A percentile compares a stretch with the other conserved stretches of the same genome.
phyloP scores from a whole-genome alignment of 2,888 invertebrate genomes.

The Drosophila neonasuta region DNA sequence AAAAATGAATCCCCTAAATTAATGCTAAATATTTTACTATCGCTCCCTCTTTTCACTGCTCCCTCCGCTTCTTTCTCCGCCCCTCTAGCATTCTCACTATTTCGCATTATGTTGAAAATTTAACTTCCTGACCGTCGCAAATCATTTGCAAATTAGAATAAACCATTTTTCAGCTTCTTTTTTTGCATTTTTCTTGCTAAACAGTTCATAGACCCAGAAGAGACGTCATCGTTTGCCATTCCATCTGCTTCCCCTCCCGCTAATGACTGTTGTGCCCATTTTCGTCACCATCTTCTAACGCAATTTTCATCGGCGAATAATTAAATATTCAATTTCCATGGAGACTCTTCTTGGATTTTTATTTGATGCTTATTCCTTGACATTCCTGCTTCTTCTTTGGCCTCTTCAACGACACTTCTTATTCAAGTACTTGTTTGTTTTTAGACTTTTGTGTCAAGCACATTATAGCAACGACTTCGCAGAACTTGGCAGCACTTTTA shows the following conservation, averaged over 20 bases:
- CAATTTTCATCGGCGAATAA: constrained; percentile 65
- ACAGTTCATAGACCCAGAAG: constrained; percentile 42
- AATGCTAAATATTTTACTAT: constrained; percentile 28
- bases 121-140: constrained; percentile 49
- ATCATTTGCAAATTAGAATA: constrained; percentile 67
- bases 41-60: background rate
- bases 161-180: constrained; percentile 63
- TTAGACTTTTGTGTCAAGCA: constrained; percentile 74
- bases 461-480: constrained; percentile 57
- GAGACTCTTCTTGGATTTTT: constrained; percentile 51
- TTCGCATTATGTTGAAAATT: constrained; percentile 15
- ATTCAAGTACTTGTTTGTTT: constrained; percentile 56
- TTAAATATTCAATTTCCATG: constrained; percentile 73
- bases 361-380: constrained; percentile 47
- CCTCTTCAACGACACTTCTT: constrained; percentile 4
- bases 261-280: constrained; percentile 50
- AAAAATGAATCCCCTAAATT: constrained; percentile 34
- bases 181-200: constrained; percentile 33
- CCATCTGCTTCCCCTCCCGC: constrained; percentile 6
- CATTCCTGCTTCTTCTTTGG: constrained; percentile 11
- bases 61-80: background rate
- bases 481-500: constrained; percentile 20
- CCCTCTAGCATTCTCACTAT: background rate
- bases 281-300: constrained; percentile 65
- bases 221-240: background rate